Evolutionary conservation across 1,140 invertebrate genomes (phyloP), one percentile per base, ranked within the genome.

Genomic region (Drosophila rufa): DNA sequence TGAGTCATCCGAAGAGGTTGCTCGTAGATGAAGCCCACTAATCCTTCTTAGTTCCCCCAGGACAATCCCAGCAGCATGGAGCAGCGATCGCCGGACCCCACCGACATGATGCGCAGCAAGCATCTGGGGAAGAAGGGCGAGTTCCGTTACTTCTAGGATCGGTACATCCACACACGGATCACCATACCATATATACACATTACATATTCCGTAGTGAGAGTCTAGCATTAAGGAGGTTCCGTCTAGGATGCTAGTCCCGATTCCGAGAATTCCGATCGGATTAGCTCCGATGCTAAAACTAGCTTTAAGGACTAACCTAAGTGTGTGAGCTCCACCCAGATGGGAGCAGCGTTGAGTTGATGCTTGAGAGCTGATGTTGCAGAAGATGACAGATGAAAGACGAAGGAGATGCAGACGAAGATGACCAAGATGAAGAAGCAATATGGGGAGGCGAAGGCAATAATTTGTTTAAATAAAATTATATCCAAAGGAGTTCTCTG

Each of bases 111-210:
- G 71, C 95, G 96, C 79, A 96, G 96, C 92, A 96, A 98, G 92
- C 95, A 97, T 79, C 95, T 97, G 83, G 98, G 97, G 93, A 98
- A 98, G 94, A 98, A 98, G 95, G 98, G 98, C 94, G 98, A 98
- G 95, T 98, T 99, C 93, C 95, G 98, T 93, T 99, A 99, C 94
- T 98, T 99, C 94, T 98, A 95, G 61, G 48, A 40, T 19, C 30
- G 15, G 46, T 22, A 64, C 43, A 48, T 19, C 33, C 33, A 36
- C 3, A 3, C 9, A 11, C 33, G 33, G 27, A 38, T 30, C 38
- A 69, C 43, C 40, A 69, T 69, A 78, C 50, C 36, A 56, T 40
- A 77, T 61, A 60, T 57, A 66, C 22, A 76, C 69, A 81, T 62
- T 56, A 56, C 53, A 57, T 79, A 78, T 50, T 73, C 47, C 68